phyloP scores from a whole-genome alignment of 2,888 invertebrate species.

The Leptinotarsa tumamoca region DNA sequence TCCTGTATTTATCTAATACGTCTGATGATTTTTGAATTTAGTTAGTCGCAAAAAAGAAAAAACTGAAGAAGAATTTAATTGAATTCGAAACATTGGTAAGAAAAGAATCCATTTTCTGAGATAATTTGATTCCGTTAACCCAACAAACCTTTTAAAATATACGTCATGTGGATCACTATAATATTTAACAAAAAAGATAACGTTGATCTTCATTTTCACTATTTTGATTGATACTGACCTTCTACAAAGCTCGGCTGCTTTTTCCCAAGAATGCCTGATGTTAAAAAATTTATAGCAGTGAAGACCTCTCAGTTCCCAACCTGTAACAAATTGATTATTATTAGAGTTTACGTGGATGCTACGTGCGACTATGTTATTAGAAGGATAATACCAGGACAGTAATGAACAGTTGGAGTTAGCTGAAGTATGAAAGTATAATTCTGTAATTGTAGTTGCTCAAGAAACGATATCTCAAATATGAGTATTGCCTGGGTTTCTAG shows the following conservation, averaged over 20 bases:
- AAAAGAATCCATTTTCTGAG: too few species aligned
- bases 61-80: too few species aligned
- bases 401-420: neutral
- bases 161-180: neutral
- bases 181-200: neutral
- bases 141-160: too few species aligned
- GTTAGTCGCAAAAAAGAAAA: too few species aligned
- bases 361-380: neutral
- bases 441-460: neutral
- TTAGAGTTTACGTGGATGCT: conserved; percentile 3
- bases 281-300: conserved; percentile 96
- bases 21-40: too few species aligned
- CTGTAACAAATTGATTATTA: conserved; percentile 71
- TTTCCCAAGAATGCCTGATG: conserved; percentile 95
- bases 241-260: conserved; percentile 93
- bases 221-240: conserved; percentile 74
- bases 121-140: too few species aligned
- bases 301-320: conserved; percentile 92
- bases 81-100: too few species aligned
- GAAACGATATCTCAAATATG: too few species aligned
- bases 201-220: neutral
- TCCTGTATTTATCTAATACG: too few species aligned
- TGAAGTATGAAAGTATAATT: neutral
- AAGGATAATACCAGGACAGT: neutral
- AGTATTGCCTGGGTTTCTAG: too few species aligned